Evolutionary conservation across 2,888 invertebrate species (phyloP), one percentile per base, ranked within the genome.

Genomic region (Papilio demoleus): DNA sequence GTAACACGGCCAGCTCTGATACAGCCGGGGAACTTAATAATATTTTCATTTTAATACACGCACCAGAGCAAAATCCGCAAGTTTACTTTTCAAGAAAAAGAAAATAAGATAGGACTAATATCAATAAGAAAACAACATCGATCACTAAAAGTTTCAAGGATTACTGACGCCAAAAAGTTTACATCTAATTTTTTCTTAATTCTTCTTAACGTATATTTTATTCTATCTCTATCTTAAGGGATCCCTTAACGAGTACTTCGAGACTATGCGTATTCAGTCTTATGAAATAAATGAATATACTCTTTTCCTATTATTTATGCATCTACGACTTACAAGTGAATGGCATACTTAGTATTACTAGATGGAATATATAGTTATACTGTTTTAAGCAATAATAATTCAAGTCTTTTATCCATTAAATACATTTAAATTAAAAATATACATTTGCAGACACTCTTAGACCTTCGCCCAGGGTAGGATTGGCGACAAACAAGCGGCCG

Each of bases 41-140:
- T n/a, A 12, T 31, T 56, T 53, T 31, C n/a, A 53, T 50, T 53
- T 31, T 53, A 53, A 31, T 27, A 24, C 27, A 50, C 5, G 31
- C 22, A 50, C 11, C 2, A 17, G n/a, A 8, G 2, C 3, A 11
- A 31, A 53, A 53, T 53, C 53, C 31, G 24, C 6, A 50, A 27
- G 27, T 31, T 27, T n/a, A 17, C 9, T 2, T 27, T 31, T 31
- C 8, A 31, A 53, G 53, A 56, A 56, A 56, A 1, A 53, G n/a
- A 27, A 27, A 53, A 53, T n/a, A 53, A 27, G 27, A 53, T 24
- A 3, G 4, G 14, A n/a, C 27, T 50, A 27, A 24, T 47, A 6
- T 47, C 12, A 24, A 50, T 14, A 50, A 50, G 22, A 24, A 24
- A 53, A n/a, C 27, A 53, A 0, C 11, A 53, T 53, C 53, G 27